Conservation (phyloP, 2,888 invertebrate genomes). For the Holacanthella duospinosa region DNA sequence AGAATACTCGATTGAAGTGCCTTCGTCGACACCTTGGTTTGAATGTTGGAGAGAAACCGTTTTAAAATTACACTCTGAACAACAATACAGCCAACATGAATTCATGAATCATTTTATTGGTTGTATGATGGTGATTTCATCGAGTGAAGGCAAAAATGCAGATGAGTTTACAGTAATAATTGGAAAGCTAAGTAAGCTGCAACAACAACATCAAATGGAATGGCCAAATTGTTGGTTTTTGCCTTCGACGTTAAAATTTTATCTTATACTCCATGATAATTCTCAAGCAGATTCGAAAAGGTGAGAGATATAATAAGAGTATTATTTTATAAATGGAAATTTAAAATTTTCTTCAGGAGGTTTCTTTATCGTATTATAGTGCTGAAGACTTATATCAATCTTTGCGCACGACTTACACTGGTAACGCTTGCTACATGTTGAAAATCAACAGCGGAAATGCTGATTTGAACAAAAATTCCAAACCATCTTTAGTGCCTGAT, state of each 20-base stretch:
- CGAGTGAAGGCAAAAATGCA: slow-evolving; percentile 41
- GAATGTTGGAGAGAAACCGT: slow-evolving; percentile 90
- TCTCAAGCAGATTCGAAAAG: slow-evolving; percentile 59
- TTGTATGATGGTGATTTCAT: slow-evolving; percentile 54
- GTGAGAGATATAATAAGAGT: slow-evolving; percentile 47
- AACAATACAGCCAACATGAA: slow-evolving; percentile 80
- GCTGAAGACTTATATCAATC: slow-evolving; percentile 72
- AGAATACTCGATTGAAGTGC: slow-evolving; percentile 55
- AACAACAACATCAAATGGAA: slow-evolving; percentile 66
- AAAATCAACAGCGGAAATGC: slow-evolving; percentile 55
- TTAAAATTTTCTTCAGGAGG: neutral
- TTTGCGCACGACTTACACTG: slow-evolving; percentile 77
- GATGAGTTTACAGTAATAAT: slow-evolving; percentile 50
- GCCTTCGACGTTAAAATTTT: slow-evolving; percentile 71
- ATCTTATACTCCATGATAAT: slow-evolving; percentile 79
- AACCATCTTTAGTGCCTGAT: slow-evolving; percentile 14
- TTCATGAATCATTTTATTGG: slow-evolving; percentile 81
- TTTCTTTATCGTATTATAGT: slow-evolving; percentile 45
- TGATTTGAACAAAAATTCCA: slow-evolving; percentile 4
- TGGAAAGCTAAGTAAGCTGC: slow-evolving; percentile 49
- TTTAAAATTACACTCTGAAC: slow-evolving; percentile 61
- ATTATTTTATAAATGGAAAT: neutral
- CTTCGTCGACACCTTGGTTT: slow-evolving; percentile 81
- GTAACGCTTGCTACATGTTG: slow-evolving; percentile 75
- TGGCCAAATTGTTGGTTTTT: slow-evolving; percentile 52